These are phyloP conservation scores for Polydrusus pterygomalis DNA, from an alignment of 2,888 invertebrate species.

Conservation along the genomic window DNA sequence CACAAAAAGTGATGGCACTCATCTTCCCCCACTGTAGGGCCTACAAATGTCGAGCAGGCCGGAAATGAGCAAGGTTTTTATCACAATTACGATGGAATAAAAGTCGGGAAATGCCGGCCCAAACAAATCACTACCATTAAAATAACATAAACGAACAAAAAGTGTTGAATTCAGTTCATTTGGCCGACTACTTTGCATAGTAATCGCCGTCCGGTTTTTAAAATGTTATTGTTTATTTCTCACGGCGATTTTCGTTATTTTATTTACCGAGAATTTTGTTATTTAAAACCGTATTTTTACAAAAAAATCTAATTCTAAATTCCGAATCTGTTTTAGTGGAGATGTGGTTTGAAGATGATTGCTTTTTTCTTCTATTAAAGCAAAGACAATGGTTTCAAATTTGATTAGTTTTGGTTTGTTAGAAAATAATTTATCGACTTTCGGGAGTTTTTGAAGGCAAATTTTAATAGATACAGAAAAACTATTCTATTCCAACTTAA, in stretches of 20 bases:
- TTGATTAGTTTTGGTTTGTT: slow-evolving; percentile 26
- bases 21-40: slow-evolving; percentile 36
- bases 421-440: slow-evolving; percentile 22
- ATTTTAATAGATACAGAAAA: no score
- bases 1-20: slow-evolving; percentile 45
- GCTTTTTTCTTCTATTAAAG: slow-evolving; percentile 4
- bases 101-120: slow-evolving; percentile 62
- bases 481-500: no score
- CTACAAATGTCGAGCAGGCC: slow-evolving; percentile 58
- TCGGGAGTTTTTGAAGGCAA: neutral
- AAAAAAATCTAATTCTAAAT: slow-evolving; percentile 15
- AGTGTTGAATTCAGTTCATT: slow-evolving; percentile 41
- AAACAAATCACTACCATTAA: slow-evolving; percentile 57
- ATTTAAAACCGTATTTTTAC: slow-evolving; percentile 18
- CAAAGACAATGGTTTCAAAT: slow-evolving; percentile 23
- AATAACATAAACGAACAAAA: slow-evolving; percentile 33
- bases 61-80: slow-evolving; percentile 69
- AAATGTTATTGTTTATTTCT: slow-evolving; percentile 57
- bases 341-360: slow-evolving; percentile 18
- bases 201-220: slow-evolving; percentile 55
- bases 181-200: slow-evolving; percentile 57
- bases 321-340: slow-evolving; percentile 13
- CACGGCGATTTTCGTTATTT: slow-evolving; percentile 52
- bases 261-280: slow-evolving; percentile 40
- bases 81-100: slow-evolving; percentile 66